Conservation (phyloP, 2,113 vertebrate genomes). For the Hystrix brachyura region DNA sequence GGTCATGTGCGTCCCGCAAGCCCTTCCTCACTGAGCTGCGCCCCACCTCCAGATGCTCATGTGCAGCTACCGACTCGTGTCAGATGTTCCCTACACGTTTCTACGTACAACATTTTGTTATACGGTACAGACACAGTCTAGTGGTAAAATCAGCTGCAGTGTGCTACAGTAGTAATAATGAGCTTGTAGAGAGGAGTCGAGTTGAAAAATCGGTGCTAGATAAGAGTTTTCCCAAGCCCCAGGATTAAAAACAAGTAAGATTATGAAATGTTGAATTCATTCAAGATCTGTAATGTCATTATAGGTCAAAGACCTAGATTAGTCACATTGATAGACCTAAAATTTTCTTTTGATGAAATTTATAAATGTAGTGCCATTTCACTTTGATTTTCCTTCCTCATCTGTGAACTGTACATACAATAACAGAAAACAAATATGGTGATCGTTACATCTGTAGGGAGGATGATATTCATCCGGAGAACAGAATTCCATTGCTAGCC, state of each 20-base stretch:
- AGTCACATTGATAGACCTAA: background rate
- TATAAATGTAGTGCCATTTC: background rate
- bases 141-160: background rate
- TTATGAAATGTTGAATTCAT: background rate
- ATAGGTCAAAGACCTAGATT: background rate
- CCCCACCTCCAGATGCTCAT: background rate
- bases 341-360: background rate
- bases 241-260: background rate
- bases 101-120: background rate
- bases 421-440: background rate
- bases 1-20: background rate
- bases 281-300: conserved; percentile 4
- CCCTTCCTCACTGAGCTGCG: background rate
- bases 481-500: background rate
- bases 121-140: background rate
- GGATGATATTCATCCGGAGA: background rate
- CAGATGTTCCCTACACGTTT: background rate
- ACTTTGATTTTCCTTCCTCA: background rate
- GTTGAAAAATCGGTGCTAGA: background rate
- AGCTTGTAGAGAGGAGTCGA: background rate
- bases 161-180: background rate
- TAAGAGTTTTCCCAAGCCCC: background rate
- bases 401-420: background rate
- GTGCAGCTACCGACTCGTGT: background rate
- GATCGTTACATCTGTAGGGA: background rate